These are phyloP conservation scores for Chaenogobius annularis DNA, from an alignment of 2,113 vertebrate species.

Conservation along the genomic window DNA sequence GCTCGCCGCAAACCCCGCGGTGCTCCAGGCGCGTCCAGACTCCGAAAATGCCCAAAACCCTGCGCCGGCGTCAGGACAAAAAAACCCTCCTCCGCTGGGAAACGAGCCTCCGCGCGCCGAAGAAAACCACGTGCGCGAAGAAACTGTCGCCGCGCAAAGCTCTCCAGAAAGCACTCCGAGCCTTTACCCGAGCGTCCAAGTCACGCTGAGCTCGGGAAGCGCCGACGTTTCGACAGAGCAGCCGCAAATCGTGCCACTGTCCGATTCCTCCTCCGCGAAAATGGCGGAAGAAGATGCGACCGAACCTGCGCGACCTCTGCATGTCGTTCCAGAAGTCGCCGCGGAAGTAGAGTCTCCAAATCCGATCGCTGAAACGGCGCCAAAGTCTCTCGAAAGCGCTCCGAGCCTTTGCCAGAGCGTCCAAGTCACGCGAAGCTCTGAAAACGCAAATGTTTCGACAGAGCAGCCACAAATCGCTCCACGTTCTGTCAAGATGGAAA, in stretches of 20 bases:
- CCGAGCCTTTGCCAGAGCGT: background rate
- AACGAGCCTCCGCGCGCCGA: background rate
- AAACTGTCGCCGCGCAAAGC: background rate
- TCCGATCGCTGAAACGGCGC: background rate
- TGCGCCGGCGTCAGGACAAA: slow-evolving; percentile 4
- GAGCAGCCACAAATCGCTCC: background rate
- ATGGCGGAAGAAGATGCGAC: slow-evolving; percentile 36
- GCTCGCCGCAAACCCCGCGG: slow-evolving; percentile 25
- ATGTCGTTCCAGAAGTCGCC: slow-evolving; percentile 18
- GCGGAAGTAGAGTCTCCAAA: background rate
- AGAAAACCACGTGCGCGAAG: background rate
- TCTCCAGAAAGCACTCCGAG: slow-evolving; percentile 19
- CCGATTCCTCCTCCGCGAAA: background rate
- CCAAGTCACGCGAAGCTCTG: background rate
- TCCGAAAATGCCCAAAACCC: background rate
- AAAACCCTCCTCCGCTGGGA: too few species aligned
- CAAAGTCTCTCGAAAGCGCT: background rate
- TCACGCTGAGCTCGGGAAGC: slow-evolving; percentile 52
- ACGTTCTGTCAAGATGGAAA: background rate
- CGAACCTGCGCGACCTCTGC: slow-evolving; percentile 32
- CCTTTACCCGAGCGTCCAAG: slow-evolving; percentile 63
- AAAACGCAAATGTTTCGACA: background rate
- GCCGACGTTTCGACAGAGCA: slow-evolving; percentile 8
- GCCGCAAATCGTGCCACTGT: slow-evolving; percentile 12
- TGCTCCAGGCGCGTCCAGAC: too few species aligned